Evolutionary conservation across 2,113 vertebrate genomes (phyloP).

Genomic region (Cairina moschata): DNA sequence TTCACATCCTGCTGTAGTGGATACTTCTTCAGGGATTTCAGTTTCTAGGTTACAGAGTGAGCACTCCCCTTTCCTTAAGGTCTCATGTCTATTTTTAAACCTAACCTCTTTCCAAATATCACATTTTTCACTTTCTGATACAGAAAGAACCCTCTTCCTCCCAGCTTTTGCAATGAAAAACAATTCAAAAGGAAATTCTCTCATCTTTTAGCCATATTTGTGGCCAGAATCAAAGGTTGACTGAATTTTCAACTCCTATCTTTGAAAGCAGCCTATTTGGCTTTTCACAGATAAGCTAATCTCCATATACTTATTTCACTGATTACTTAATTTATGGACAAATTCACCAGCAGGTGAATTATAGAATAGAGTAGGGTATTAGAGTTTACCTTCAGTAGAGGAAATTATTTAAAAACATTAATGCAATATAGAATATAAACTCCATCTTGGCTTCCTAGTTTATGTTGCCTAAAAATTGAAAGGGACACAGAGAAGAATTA

Average conservation of each 20-base stretch:
- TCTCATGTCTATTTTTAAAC: constrained; percentile 63
- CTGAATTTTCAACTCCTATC: background rate
- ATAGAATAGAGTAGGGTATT: background rate
- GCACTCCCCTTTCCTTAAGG: constrained; percentile 37
- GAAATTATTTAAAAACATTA: background rate
- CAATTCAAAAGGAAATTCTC: background rate
- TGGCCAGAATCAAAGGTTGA: background rate
- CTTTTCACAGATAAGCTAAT: background rate
- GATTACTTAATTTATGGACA: background rate
- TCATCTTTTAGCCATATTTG: background rate
- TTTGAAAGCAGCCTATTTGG: background rate
- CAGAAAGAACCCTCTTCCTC: background rate
- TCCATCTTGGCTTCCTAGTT: background rate
- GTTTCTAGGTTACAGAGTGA: constrained; percentile 69
- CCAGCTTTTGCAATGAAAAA: constrained; percentile 2
- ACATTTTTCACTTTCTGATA: constrained; percentile 38
- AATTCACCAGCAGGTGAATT: background rate
- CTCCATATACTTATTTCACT: background rate
- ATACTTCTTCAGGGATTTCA: constrained; percentile 50
- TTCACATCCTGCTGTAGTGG: background rate
- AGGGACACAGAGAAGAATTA: background rate
- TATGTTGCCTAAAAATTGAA: background rate
- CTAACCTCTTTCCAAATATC: constrained; percentile 49
- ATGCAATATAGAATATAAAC: background rate
- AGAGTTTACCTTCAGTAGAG: background rate